Base-by-base conservation (phyloP, 2,888 invertebrate species). In the Drosophila nr. medialis region DNA sequence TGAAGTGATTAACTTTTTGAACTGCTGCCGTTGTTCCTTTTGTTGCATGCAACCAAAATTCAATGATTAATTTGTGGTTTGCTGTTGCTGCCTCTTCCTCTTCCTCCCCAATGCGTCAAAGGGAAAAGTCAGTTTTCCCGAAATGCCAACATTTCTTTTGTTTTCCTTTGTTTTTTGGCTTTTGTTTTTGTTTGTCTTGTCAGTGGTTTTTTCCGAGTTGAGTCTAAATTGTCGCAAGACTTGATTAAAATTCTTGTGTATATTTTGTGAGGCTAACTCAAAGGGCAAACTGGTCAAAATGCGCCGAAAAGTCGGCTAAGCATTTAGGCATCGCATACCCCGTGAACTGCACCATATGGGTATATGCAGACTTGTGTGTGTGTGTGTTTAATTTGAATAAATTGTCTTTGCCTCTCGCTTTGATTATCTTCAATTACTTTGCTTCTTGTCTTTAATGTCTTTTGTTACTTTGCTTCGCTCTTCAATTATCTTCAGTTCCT, bases 1-100 rank as follows among this genome's bases (percentile, higher is more conserved):
- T 55, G 56, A 42, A 67, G 80, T 73, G 83, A 87, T 84, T 84
- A 85, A 87, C 83, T 85, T 87, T 77, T 73, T 76, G 71, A 71
- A 56, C 60, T 48, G 38, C 65, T 65, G 55, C 38, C 42, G 34
- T 2, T 36, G 72, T 29, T 29, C n/a, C 32, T 64, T 61, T 53
- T 50, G 40, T 36, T 29, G 74, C 58, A 65, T 48, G 34, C 77
- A 60, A 62, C 50, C 62, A 71, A 66, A 62, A 75, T 62, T 60
- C 76, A 75, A 45, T 60, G 76, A 72, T 76, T 80, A 80, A 72
- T 78, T 80, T 78, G 77, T 60, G 77, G 76, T 53, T 74, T 61
- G 55, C 53, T 49, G 48, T 34, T 71, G 34, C 27, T 61, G 62
- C 45, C 18, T 24, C 18, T 18, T 27, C 27, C 11, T 3, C 21